Evolutionary conservation across 37 sponge, comb jelly and placozoan genomes (phyloP).

Genomic region (Oopsacas minuta): DNA sequence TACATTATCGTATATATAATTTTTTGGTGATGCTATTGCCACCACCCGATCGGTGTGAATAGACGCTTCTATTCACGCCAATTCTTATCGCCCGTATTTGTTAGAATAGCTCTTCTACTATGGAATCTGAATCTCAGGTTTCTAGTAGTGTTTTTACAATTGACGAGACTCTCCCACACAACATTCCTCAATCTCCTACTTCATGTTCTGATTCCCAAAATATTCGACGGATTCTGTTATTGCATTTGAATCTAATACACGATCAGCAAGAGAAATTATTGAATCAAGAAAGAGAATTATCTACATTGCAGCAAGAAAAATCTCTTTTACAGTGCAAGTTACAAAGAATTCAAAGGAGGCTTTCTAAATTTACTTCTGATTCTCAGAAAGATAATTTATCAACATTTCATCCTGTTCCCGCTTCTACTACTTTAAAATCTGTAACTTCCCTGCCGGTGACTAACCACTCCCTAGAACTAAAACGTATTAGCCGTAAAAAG

Average conservation of each 20-base stretch:
- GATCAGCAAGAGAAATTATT: not conserved
- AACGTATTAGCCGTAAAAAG: not conserved
- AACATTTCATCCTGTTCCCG: not conserved
- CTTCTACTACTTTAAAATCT: not conserved
- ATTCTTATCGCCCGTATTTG: no score
- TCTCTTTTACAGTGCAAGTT: not conserved
- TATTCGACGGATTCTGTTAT: not conserved
- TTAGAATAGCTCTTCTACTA: no score
- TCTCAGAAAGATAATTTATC: not conserved
- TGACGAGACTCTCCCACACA: not conserved
- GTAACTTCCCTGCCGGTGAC: not conserved
- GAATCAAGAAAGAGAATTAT: not conserved
- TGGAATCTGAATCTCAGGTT: conserved; percentile 3
- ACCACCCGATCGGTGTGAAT: no score
- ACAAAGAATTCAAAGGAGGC: conserved; percentile 5
- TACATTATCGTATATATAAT: no score
- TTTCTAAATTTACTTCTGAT: not conserved
- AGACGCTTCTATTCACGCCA: no score
- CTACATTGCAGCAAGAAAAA: not conserved
- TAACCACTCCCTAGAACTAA: not conserved
- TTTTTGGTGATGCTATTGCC: no score
- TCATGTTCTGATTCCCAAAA: not conserved
- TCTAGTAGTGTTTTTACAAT: not conserved
- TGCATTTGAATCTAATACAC: not conserved
- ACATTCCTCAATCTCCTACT: not conserved